Base-by-base conservation (phyloP, 2,113 vertebrate species). In the Tylochromis polylepis region DNA sequence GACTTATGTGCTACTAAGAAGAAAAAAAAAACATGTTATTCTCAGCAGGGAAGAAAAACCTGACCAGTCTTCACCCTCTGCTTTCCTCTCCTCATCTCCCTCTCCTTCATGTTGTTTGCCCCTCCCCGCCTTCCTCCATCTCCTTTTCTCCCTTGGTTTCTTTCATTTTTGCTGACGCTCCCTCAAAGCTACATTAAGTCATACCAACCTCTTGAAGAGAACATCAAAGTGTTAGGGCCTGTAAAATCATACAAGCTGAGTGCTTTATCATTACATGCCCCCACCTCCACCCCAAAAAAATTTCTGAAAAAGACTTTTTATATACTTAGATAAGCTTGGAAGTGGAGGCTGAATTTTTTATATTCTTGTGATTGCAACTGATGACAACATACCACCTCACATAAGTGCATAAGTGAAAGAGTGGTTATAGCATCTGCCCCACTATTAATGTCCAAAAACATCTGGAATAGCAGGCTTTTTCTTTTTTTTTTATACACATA, bases 141-240 rank as follows among this genome's bases (percentile, higher is more conserved):
- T 86, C n/a, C 55, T 79, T 79, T 84, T 77, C 67, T 92, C 79
- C 85, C 78, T 75, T 46, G 56, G 75, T 89, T 81, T 75, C 89
- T 90, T 95, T 89, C 87, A 89, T 90, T 93, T 94, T 88, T 24
- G 86, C 93, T 91, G 89, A 92, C 62, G 85, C 85, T 83, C 79
- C 89, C 92, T 93, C 90, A 90, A 90, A 95, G 93, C 92, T 86
- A 87, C 89, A 93, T 95, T 92, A 94, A 95, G 94, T 91, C 92
- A 91, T 86, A 90, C 89, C 88, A 88, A 55, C 88, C 81, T 91
- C 92, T 95, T 94, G 92, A 95, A 93, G 89, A 92, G 90, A 90
- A 94, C 94, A 94, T 96, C 93, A 96, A 95, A 95, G 93, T 92
- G 77, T 93, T 83, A 56, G 87, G 67, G 82, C 88, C 85, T 93